phyloP scores from a whole-genome alignment of 2,888 invertebrate genomes.

The Ochlodes sylvanus region DNA sequence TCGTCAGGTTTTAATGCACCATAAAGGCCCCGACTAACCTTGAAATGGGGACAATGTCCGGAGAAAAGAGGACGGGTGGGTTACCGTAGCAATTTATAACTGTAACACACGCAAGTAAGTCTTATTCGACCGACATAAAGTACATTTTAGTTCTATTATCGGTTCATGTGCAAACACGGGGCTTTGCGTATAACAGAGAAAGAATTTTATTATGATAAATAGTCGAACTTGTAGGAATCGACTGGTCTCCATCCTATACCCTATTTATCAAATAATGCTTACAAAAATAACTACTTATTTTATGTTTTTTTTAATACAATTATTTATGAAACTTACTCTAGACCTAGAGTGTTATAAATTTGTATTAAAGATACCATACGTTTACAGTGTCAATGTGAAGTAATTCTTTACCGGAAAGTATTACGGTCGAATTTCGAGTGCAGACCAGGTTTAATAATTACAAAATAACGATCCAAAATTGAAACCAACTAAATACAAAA shows the following conservation, averaged over 20 bases:
- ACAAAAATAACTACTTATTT: background rate
- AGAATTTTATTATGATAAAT: constrained; percentile 24
- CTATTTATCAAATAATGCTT: constrained; percentile 11
- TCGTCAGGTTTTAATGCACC: constrained; percentile 42
- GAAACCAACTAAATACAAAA: too few relatives aligned
- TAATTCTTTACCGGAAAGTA: too few relatives aligned
- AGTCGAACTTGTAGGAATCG: constrained; percentile 12
- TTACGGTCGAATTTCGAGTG: too few relatives aligned
- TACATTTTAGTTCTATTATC: background rate
- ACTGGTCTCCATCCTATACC: background rate
- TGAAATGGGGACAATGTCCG: constrained; percentile 19
- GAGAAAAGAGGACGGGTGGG: background rate
- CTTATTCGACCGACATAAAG: background rate
- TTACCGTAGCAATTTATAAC: background rate
- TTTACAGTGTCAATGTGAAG: too few relatives aligned
- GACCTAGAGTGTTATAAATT: too few relatives aligned
- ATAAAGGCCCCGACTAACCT: constrained; percentile 21
- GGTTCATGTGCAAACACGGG: background rate
- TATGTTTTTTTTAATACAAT: too few relatives aligned
- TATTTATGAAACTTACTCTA: too few relatives aligned
- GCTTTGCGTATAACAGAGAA: constrained; percentile 7
- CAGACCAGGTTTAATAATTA: too few relatives aligned
- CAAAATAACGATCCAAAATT: too few relatives aligned
- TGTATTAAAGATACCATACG: too few relatives aligned
- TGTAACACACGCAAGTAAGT: background rate